Evolutionary conservation across 2,888 invertebrate genomes (phyloP).

Genomic region (Drosophila paranaensis): DNA sequence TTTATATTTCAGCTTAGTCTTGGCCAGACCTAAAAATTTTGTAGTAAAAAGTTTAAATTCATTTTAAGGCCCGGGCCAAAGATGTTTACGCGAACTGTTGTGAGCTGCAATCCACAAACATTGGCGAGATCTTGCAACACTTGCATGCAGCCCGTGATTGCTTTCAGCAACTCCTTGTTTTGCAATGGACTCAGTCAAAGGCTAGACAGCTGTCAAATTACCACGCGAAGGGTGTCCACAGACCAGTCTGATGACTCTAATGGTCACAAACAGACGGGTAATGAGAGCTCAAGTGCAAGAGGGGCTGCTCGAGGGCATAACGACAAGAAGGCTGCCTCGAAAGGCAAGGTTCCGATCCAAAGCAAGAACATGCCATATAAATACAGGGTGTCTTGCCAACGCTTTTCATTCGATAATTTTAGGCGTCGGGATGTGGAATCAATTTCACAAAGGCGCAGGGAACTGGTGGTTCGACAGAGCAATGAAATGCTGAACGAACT

Average conservation of each 20-base stretch:
- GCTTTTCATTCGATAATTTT: slow-evolving; percentile 14
- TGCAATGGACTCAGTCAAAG: slow-evolving; percentile 26
- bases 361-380: slow-evolving; percentile 14
- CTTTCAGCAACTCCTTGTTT: slow-evolving; percentile 9
- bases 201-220: not conserved
- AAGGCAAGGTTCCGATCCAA: slow-evolving; percentile 13
- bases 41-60: slow-evolving; percentile 6
- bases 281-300: not conserved
- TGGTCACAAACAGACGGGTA: slow-evolving; percentile 28
- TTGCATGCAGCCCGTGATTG: slow-evolving; percentile 25
- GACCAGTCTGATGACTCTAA: not conserved
- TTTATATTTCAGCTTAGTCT: slow-evolving; percentile 10
- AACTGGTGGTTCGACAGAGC: not conserved
- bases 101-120: slow-evolving; percentile 35
- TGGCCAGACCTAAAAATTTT: slow-evolving; percentile 33
- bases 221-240: not conserved
- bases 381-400: slow-evolving; percentile 13
- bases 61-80: slow-evolving; percentile 16
- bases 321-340: not conserved
- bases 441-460: not conserved
- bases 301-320: not conserved
- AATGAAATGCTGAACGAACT: slow-evolving; percentile 4
- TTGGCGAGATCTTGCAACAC: slow-evolving; percentile 27
- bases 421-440: not conserved
- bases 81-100: slow-evolving; percentile 52